A percentile compares a stretch with the other conserved stretches of the same genome.
These are phyloP conservation scores for Drosophila multiciliata DNA, from an alignment of 2,888 invertebrate genomes.

Conservation along the genomic window DNA sequence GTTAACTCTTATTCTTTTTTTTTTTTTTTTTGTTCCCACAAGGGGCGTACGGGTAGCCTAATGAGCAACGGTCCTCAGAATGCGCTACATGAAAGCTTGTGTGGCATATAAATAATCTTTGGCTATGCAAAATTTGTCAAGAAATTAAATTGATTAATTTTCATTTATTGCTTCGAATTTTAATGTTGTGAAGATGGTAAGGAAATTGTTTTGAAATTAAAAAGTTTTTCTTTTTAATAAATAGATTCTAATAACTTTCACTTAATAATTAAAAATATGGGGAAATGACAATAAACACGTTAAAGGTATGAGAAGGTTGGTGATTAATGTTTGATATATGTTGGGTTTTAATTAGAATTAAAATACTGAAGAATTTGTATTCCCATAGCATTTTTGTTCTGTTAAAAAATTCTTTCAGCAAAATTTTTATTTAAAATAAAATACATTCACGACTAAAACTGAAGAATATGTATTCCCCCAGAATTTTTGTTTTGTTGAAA, in stretches of 20 bases:
- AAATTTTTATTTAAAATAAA: neutral
- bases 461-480: too few species aligned
- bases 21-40: slow-evolving; percentile 11
- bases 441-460: too few species aligned
- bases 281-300: neutral
- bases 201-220: too few species aligned
- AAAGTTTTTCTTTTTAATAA: too few species aligned
- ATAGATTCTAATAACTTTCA: too few species aligned
- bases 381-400: too few species aligned
- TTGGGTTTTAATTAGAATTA: neutral
- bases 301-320: neutral
- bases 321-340: slow-evolving; percentile 1
- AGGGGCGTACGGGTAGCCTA: slow-evolving; percentile 65
- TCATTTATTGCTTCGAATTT: neutral
- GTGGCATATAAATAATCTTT: slow-evolving; percentile 35
- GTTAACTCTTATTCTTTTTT: too few species aligned
- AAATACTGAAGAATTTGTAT: too few species aligned
- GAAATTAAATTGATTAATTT: neutral
- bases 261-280: neutral
- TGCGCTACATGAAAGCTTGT: slow-evolving; percentile 30
- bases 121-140: neutral
- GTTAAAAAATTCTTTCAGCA: too few species aligned
- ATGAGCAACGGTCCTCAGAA: slow-evolving; percentile 64
- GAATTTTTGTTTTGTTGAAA: too few species aligned
- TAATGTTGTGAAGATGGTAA: too few species aligned